Conservation (phyloP, 1,140 invertebrate genomes). For the Hydropsyche tenuis region DNA sequence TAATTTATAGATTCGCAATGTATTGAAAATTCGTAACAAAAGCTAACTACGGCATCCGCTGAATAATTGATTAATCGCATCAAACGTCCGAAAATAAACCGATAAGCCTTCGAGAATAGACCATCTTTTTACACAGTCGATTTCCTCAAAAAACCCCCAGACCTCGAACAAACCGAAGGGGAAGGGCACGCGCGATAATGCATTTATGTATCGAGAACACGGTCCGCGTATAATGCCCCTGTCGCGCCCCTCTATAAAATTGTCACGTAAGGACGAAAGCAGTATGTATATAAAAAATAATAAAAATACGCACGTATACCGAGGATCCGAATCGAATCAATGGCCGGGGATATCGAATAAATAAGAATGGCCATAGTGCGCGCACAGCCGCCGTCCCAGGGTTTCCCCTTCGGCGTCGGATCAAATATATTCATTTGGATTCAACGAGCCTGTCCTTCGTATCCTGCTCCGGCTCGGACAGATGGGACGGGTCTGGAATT, state of each 20-base stretch:
- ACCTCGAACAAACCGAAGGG: no score
- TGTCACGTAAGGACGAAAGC: conserved; percentile 11
- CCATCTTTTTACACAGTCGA: no score
- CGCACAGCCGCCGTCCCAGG: background rate
- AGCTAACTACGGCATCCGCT: no score
- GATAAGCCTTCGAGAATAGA: no score
- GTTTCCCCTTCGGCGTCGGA: conserved; percentile 6
- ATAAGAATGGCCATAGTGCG: conserved; percentile 15
- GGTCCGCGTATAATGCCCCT: background rate
- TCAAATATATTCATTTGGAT: conserved; percentile 29
- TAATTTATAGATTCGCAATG: no score
- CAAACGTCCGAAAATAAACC: no score
- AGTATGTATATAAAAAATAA: background rate
- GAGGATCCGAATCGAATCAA: conserved; percentile 24
- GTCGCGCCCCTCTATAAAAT: conserved; percentile 27
- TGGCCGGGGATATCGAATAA: conserved; percentile 27
- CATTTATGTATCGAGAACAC: background rate
- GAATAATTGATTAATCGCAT: no score
- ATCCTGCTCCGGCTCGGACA: background rate
- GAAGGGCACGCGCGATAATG: no score
- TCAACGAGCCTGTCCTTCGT: conserved; percentile 11
- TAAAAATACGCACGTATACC: background rate
- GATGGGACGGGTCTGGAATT: conserved; percentile 21
- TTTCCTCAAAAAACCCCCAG: no score
- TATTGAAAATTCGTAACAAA: no score